Evolutionary conservation across 1,140 invertebrate species (phyloP), one percentile per base, ranked within the genome.

Genomic region (Drosophila lacteicornis): DNA sequence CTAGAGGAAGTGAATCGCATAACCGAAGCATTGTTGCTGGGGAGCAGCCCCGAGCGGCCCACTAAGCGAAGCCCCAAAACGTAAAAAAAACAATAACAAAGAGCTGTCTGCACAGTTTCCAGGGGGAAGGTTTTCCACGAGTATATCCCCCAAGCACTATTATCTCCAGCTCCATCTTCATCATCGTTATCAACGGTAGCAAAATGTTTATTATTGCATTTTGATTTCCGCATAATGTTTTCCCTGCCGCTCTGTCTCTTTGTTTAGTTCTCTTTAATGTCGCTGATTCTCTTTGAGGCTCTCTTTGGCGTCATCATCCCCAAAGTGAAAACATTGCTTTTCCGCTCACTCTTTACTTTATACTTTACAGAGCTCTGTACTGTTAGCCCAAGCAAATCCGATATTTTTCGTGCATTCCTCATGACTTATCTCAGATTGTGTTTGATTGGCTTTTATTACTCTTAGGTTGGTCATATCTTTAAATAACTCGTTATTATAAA

Each of bases 201-300:
- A 22, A 67, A 79, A 75, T 86, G 80, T 80, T 87, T 88, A 88
- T 80, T 87, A 88, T 87, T 87, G 80, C 80, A 87, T 87, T 87
- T 87, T 83, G 68, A 87, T 88, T 87, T 87, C 84, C 84, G 84
- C 80, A 84, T 80, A 74, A 77, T 68, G 71, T 61, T 65, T 68
- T 70, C 42, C 47, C 57, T 80, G 71, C 57, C 51, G 40, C 73
- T 66, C 63, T 58, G 51, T 58, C 63, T 63, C 36, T 49, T 33
- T 49, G n/a, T 42, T 45, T 33, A 9, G 9, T 9, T 22, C 36
- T 62, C 50, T 63, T 50, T 17, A 13, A 9, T 38, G 62, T 79
- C 56, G 62, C 33, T 25, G 11, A 3, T 11, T 25, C 60, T 58
- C 49, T 50, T 43, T 56, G 38, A 9, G 12, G 25, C 12, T 68